Conservation (phyloP, 2,113 vertebrate species). For the Dryoscopus gambensis region DNA sequence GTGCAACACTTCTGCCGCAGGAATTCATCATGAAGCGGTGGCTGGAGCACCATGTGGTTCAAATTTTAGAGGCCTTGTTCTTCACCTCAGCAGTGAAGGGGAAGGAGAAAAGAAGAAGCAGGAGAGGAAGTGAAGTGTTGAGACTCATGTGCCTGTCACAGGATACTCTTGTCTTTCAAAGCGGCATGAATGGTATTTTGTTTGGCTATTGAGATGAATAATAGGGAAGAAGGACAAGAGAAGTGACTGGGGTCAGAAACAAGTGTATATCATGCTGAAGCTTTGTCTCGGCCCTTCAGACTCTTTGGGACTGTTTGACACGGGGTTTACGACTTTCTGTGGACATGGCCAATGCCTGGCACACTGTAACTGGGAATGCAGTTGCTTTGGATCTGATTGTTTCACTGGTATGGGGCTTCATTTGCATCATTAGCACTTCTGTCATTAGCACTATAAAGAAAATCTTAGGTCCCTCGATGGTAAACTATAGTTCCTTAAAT, state of each 20-base stretch:
- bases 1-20: not conserved
- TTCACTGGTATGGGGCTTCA: not conserved
- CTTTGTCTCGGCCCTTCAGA: not conserved
- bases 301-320: not conserved
- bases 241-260: not conserved
- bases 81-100: not conserved
- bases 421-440: not conserved
- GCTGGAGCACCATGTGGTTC: not conserved
- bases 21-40: not conserved
- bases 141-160: not conserved
- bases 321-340: accelerated
- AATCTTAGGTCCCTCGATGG: not conserved
- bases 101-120: not conserved
- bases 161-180: not conserved
- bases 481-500: not conserved
- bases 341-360: not conserved
- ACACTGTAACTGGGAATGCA: not conserved
- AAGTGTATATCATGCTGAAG: not conserved
- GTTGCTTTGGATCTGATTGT: not conserved
- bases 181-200: not conserved
- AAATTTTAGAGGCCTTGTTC: not conserved
- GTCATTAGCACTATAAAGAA: not conserved
- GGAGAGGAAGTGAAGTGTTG: not conserved
- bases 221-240: not conserved
- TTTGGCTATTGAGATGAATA: not conserved